Evolutionary conservation across 1,140 invertebrate species (phyloP), one percentile per base, ranked within the genome.

Genomic region (Leptinotarsa lineolata): DNA sequence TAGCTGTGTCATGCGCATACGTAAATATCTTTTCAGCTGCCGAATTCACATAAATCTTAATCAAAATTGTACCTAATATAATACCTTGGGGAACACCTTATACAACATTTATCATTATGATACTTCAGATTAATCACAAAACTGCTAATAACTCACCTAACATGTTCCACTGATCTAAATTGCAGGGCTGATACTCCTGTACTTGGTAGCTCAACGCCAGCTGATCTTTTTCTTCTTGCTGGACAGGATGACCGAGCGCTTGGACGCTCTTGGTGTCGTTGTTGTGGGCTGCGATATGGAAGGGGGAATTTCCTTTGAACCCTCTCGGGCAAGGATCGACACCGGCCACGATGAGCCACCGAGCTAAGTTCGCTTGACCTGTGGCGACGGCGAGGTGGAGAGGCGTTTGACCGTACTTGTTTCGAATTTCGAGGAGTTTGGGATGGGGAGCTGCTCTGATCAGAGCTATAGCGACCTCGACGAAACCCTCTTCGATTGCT

Each of bases 141-240:
- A 39, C 8, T 39, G 8, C 30, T 2, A 39, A 39, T 39, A 11
- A 39, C 88, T 89, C 83, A 94, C 93, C 94, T 84, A 91, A 89
- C 84, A 93, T 94, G 83, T 95, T 95, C 81, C 88, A 89, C 79
- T 92, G 88, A 78, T 95, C 90, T 39, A 94, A 84, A 77, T 90
- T 84, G 54, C 88, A 85, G n/a, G 87, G 86, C 59, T 89, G 77
- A 8, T 87, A 86, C 22, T 86, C 86, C 76, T 83, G 78, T 45
- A 79, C 72, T 24, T 81, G 74, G 72, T 84, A 83, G 70, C 81
- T 77, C 68, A 85, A 84, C 22, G 81, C 80, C 63, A 86, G 81
- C 64, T 81, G 80, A 69, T 87, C 85, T 4, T 86, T 84, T 82
- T 90, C 89, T 18, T 86, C 80, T 8, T 84, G 76, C 39, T 86